Percentiles rank a stretch among this genome's conserved stretches.
Evolutionary conservation across 2,888 invertebrate species (phyloP).

Genomic region (Allolobophora icterica): DNA sequence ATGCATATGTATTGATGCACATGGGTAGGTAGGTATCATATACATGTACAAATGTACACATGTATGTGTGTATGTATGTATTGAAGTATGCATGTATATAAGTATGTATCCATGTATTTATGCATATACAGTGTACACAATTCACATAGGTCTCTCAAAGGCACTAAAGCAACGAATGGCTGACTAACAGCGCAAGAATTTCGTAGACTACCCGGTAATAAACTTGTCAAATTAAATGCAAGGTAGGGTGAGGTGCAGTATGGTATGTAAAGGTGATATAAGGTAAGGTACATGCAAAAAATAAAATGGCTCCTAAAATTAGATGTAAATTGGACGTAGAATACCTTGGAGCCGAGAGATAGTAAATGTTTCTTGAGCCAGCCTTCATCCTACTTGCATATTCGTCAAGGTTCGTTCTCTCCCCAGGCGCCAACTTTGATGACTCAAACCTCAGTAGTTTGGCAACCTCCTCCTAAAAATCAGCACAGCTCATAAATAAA

Average conservation of each 20-base stretch:
- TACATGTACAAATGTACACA: no score
- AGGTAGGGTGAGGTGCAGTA: background rate
- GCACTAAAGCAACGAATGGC: background rate
- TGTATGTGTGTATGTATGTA: no score
- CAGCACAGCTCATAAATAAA: conserved; percentile 4
- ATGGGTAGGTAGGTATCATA: no score
- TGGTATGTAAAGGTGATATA: background rate
- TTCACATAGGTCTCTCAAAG: no score
- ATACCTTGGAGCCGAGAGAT: conserved; percentile 89
- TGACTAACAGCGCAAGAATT: background rate
- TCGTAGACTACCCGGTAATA: no score
- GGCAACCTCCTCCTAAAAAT: conserved; percentile 81
- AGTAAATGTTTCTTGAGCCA: conserved; percentile 85
- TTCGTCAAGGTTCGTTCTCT: conserved; percentile 77
- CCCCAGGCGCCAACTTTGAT: conserved; percentile 76
- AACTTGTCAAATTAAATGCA: background rate
- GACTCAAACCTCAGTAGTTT: conserved; percentile 91
- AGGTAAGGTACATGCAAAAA: no score
- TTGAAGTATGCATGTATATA: background rate
- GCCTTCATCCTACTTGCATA: conserved; percentile 80
- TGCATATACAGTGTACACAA: no score
- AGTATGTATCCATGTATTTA: background rate
- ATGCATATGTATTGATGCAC: no score
- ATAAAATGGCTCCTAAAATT: no score
- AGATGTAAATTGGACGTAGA: background rate